Base-by-base conservation (phyloP, 2,113 vertebrate species). In the Panthera tigris region DNA sequence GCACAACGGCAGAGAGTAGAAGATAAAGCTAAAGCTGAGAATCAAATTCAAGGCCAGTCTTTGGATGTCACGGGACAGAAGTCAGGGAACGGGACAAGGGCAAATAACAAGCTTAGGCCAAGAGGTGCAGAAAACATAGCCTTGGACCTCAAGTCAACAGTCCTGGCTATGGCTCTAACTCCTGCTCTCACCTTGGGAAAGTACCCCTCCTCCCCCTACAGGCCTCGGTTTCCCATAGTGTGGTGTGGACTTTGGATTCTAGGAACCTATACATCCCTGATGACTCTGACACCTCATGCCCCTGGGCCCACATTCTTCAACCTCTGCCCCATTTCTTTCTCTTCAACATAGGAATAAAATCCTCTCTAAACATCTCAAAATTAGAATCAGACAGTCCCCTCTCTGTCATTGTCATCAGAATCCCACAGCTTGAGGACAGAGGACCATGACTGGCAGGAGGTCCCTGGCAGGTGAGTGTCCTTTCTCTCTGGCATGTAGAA, bases 161-260 rank as follows among this genome's bases (percentile, higher is more conserved):
- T n/a, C 39, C 65, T 69, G 84, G n/a, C 33, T 31, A 1, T 1
- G 39, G 25, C 55, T 83, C 11, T 73, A 12, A 4, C 92, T 33
- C 15, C 50, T 1, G 23, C 29, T 36, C 25, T 5, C 29, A 16
- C 45, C 50, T 8, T 5, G 3, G 11, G n/a, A 23, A 36, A 83
- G 13, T 27, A 23, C 10, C 15, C 52, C 2, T n/a, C 36, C 0
- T 1, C 9, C 11, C 11, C 27, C 16, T 4, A 15, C 31, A 14
- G 29, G 41, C 31, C 83, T 89, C 89, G 33, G n/a, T 65, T 79
- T 80, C 68, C 84, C 66, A 3, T 5, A 4, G 5, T 45, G 11
- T 41, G 18, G 41, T 5, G 4, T 91, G 69, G 23, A 48, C 80
- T 73, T 52, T 19, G 48, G 63, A 55, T 4, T 21, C 16, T 0